Evolutionary conservation across 2,113 vertebrate species (phyloP), one percentile per base, ranked within the genome.

Genomic region (Eurystomus gularis): DNA sequence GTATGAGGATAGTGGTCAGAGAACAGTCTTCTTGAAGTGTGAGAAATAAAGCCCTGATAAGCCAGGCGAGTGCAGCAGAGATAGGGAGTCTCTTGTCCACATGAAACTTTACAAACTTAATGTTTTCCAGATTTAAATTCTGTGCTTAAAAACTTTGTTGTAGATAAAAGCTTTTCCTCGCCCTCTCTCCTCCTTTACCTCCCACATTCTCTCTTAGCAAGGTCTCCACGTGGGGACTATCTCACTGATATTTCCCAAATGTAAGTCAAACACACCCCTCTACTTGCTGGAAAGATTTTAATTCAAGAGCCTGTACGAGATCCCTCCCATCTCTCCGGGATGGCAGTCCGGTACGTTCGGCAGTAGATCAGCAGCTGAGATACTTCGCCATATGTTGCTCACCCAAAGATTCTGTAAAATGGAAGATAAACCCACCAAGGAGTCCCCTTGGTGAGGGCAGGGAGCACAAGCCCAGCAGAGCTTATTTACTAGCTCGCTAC

Each of bases 141-240:
- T 83, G 25, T 46, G 6, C 68, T 73, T 44, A 18, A 62, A 48
- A 65, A n/a, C 14, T 21, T 48, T 61, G 55, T 19, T 46, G 48
- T 3, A 86, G 89, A 87, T 95, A 89, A 91, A 96, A 93, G 65
- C 69, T 69, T 91, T 84, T 94, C 94, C 88, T 94, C 86, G 31
- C 80, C 40, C 66, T 82, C 42, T 71, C 80, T 70, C 26, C 54
- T 73, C 51, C 66, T 73, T 64, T 46, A 55, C 68, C 93, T 96
- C 93, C 94, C 93, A 88, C 91, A 1, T 64, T 60, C 83, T 77
- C 69, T 62, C 51, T 57, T 16, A 68, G 58, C 66, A 35, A 40
- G 48, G 48, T 57, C 82, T 88, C 62, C 9, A 14, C 23, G 46
- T 10, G 28, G 19, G 51, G 60, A 39, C 80, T 7, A 1, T 71